These are phyloP conservation scores for Myoxocephalus aenaeus DNA, from an alignment of 2,797 vertebrate genomes.

Conservation along the genomic window DNA sequence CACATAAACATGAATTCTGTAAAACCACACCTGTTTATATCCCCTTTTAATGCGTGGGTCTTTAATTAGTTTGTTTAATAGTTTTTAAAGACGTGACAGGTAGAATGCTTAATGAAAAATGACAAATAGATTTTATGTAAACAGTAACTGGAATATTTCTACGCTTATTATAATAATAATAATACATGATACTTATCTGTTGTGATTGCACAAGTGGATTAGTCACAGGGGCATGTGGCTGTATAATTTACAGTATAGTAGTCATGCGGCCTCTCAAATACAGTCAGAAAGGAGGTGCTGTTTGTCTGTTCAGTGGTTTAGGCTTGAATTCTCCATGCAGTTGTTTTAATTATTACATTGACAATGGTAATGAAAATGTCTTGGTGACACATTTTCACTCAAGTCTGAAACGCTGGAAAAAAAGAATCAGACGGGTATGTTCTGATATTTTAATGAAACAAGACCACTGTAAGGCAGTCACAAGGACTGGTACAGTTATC, in stretches of 20 bases:
- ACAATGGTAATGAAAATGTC: background rate
- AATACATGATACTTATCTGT: background rate
- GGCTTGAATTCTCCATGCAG: background rate
- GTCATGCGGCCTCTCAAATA: no score
- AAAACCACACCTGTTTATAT: conserved; percentile 6
- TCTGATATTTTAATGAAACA: conserved; percentile 39
- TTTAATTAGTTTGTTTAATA: background rate
- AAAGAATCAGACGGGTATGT: background rate
- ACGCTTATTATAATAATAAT: background rate
- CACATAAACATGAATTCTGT: background rate
- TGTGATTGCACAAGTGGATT: background rate
- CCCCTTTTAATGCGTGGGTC: background rate
- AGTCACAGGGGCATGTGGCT: background rate
- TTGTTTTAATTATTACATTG: background rate
- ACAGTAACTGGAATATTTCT: background rate
- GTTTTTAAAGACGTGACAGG: background rate
- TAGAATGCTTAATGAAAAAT: background rate
- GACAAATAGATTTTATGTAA: background rate
- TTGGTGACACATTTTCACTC: conserved; percentile 20
- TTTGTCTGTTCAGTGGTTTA: background rate
- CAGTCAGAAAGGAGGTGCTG: background rate
- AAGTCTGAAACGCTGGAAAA: conserved; percentile 11
- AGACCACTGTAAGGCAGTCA: conserved; percentile 14
- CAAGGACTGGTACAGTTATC: conserved; percentile 12
- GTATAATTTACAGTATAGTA: background rate